Evolutionary conservation across 2,888 invertebrate species (phyloP), one percentile per base, ranked within the genome.

Genomic region (Nomada ferruginata): DNA sequence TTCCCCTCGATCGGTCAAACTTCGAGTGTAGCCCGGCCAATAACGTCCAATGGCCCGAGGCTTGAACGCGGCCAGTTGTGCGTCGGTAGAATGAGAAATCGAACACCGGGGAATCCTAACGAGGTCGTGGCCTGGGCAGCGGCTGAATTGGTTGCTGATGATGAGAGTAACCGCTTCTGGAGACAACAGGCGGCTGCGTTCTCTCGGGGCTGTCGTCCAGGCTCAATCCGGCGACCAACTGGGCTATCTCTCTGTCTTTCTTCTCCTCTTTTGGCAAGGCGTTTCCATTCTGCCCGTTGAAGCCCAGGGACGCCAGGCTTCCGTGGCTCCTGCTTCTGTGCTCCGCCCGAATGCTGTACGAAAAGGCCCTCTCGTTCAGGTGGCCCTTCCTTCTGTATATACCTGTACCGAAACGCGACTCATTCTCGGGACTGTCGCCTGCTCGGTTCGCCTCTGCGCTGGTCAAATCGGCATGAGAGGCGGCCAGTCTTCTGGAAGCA

Each of bases 301-400:
- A 98, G 93, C 98, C 98, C 83, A 98, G 94, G 92, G 98, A 98
- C 82, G 98, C 98, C 93, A 98, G 95, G 80, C 98, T 98, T 79
- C 98, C 98, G 94, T 98, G 98, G 91, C 98, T 98, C 82, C 98
- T 95, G 93, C 98, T 98, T 86, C 98, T 96, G 93, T 98, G 98
- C 93, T 98, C 98, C 93, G 98, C 98, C 76, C 98, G 95, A 92
- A 98, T 98, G 89, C 98, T 98, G 94, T 98, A 98, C 76, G 98
- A 98, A 93, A 98, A 98, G 36, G 98, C 98, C 70, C 98, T 95
- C 93, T 98, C 98, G 94, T 98, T 98, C 86, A 98, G 94, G 91
- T 98, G 98, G 0, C 98, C 98, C 91, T 98, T 98, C 92, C 98
- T 97, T 89, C 97, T 95, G 92, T 98, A 98, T 84, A 98, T 98